Base-by-base conservation (phyloP, 2,113 vertebrate genomes). In the Alethe castanea region DNA sequence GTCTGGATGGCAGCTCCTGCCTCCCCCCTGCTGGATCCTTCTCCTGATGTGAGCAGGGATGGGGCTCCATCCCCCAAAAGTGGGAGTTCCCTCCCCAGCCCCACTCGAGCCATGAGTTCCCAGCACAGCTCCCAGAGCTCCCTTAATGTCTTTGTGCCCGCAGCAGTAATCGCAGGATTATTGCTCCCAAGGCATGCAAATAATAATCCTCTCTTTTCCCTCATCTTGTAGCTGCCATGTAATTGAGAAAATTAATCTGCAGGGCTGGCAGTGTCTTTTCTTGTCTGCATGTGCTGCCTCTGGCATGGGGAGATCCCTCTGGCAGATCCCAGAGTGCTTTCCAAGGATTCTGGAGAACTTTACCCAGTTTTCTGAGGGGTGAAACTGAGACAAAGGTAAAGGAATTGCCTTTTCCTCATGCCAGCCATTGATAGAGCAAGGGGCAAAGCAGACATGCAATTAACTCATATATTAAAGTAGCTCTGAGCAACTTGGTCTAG, bases 231-330 rank as follows among this genome's bases (percentile, higher is more conserved):
- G 57, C 44, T 94, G 77, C 81, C 69, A 7, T 81, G 83, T 65
- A 88, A 94, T 92, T 96, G 60, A 81, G 86, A 35, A 88, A 96
- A 92, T 93, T 90, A 88, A 92, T 86, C 90, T 92, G 89, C 33
- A 19, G 69, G 48, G 84, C 31, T 71, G 69, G 60, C 8, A 56
- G 5, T 42, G 71, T 33, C 45, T 88, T 77, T 73, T 72, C 33
- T n/a, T 65, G 22, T 18, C 57, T 42, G 9, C 3, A 0, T 53
- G 66, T 35, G 82, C 59, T 79, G 82, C 22, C 45, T 64, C 36
- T 7, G 3, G 35, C 57, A 11, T 0, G 1, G 45, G 0, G 19
- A 47, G 8, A n/a, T 36, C 23, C 3, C 23, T 11, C 8, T 38
- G 59, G 18, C n/a, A 45, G 15, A 25, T 45, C 48, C 54, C 65